These are phyloP conservation scores for Catocala fraxini DNA, from an alignment of 2,888 invertebrate species.

Conservation along the genomic window DNA sequence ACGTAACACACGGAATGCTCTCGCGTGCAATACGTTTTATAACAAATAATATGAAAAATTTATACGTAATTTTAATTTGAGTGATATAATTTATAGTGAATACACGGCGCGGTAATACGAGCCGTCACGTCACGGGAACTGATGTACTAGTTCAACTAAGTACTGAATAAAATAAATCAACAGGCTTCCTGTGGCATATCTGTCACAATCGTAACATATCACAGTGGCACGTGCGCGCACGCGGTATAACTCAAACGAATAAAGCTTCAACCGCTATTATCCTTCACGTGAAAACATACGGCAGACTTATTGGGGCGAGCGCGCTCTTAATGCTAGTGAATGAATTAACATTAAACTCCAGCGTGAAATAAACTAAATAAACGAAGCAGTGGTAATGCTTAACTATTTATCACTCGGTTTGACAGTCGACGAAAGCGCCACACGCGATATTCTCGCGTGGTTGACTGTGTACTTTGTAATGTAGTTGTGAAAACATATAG, in stretches of 20 bases:
- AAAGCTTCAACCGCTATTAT: neutral
- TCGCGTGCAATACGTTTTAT: neutral
- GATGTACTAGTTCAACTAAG: constrained; percentile 1
- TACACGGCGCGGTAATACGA: neutral
- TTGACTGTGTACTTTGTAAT: neutral
- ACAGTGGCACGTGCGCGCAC: constrained; percentile 17
- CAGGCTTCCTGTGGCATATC: constrained; percentile 38
- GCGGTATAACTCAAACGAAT: constrained; percentile 12
- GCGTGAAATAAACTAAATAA: constrained; percentile 9
- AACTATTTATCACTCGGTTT: constrained; percentile 12
- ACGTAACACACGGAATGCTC: constrained; percentile 5
- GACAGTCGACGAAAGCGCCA: constrained; percentile 5
- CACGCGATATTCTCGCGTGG: constrained; percentile 2
- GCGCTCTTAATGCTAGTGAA: constrained; percentile 12
- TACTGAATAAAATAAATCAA: constrained; percentile 49
- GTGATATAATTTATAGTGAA: neutral
- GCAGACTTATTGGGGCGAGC: neutral
- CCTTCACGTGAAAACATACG: constrained; percentile 12
- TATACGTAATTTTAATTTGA: constrained; percentile 1
- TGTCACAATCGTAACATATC: constrained; percentile 39
- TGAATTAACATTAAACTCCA: constrained; percentile 11
- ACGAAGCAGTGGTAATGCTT: neutral
- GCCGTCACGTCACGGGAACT: constrained; percentile 1
- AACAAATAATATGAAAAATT: constrained; percentile 2
- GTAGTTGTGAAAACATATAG: neutral